Conservation (phyloP, 2,888 invertebrate genomes). For the Poecilobothrus nobilitatus region DNA sequence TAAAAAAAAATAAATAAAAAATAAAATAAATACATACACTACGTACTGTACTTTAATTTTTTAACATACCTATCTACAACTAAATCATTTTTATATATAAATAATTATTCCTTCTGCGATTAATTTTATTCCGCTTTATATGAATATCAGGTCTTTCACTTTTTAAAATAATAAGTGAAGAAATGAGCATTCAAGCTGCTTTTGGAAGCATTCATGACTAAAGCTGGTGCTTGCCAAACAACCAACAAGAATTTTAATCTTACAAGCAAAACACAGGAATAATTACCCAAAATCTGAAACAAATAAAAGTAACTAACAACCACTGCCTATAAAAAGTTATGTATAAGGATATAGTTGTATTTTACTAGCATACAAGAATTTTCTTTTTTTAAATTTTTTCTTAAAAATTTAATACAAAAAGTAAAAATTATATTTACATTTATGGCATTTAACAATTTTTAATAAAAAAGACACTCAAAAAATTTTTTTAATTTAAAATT, state of each 20-base stretch:
- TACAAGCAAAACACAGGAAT: neutral
- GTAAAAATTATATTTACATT: too few relatives aligned
- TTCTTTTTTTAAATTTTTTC: too few relatives aligned
- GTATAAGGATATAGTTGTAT: neutral
- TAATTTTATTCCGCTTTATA: neutral
- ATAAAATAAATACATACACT: too few relatives aligned
- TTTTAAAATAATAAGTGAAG: neutral
- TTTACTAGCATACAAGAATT: neutral
- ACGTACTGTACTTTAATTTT: neutral
- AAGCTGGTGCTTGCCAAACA: neutral
- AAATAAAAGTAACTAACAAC: slow-evolving; percentile 4
- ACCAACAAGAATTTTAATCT: slow-evolving; percentile 4
- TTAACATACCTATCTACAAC: neutral
- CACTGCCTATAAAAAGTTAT: neutral
- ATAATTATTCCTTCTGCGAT: neutral
- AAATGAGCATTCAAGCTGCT: neutral
- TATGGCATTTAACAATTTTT: too few relatives aligned
- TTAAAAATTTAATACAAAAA: too few relatives aligned
- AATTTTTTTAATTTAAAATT: too few relatives aligned
- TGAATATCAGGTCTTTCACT: neutral
- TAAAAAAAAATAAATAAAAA: too few relatives aligned
- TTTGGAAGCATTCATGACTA: neutral
- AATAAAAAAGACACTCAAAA: too few relatives aligned
- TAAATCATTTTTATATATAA: neutral
- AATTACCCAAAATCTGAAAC: slow-evolving; percentile 2